Conservation (phyloP, 2,113 vertebrate genomes). For the Platysternon megacephalum region DNA sequence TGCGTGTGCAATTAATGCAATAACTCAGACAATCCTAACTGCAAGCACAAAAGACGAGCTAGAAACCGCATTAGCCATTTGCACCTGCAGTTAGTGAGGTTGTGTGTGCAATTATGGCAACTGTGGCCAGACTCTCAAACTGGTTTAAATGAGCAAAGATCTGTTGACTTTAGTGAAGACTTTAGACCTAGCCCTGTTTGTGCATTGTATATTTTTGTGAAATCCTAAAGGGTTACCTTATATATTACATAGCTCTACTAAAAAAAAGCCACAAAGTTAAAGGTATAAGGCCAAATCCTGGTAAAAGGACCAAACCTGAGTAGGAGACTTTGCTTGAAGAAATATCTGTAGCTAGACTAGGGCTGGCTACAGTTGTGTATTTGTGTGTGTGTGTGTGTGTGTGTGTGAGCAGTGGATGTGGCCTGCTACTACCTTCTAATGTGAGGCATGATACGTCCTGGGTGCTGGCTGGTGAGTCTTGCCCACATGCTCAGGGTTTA, state of each 20-base stretch:
- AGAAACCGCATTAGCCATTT: not conserved
- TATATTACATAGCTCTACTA: not conserved
- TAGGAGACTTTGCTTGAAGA: not conserved
- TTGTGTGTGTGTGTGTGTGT: too few relatives aligned
- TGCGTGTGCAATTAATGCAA: fast-evolving
- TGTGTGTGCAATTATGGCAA: not conserved
- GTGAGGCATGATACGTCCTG: not conserved
- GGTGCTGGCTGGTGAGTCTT: too few relatives aligned
- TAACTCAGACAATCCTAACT: fast-evolving
- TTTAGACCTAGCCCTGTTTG: not conserved
- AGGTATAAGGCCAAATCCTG: not conserved
- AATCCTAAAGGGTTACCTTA: not conserved
- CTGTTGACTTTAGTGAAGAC: fast-evolving
- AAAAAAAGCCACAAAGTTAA: not conserved
- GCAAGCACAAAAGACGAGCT: not conserved
- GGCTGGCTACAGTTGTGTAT: not conserved
- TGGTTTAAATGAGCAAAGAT: not conserved
- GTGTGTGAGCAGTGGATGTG: not conserved
- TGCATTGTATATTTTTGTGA: not conserved
- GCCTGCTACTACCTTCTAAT: not conserved
- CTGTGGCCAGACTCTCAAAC: too few relatives aligned
- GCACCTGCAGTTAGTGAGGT: not conserved
- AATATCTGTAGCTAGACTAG: not conserved
- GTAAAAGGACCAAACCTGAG: not conserved
- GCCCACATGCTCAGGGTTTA: too few relatives aligned